Evolutionary conservation across 30 jellyfish, hydroid and myxozoan genomes (phyloP).

Genomic region (Pelagia noctiluca): DNA sequence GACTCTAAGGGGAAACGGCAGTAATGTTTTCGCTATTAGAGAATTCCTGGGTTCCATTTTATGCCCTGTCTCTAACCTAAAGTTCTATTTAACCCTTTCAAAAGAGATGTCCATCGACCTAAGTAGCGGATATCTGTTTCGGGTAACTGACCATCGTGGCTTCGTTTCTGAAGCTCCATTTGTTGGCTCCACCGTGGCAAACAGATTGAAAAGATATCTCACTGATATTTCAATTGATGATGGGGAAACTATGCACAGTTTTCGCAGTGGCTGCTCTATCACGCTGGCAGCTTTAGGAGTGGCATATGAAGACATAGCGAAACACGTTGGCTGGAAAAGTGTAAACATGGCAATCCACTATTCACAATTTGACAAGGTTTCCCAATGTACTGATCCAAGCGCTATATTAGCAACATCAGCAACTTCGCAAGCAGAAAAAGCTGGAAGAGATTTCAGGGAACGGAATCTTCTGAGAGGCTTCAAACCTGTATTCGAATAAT

Average conservation of each 20-base stretch:
- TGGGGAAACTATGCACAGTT: constrained; percentile 7
- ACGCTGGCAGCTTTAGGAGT: not conserved
- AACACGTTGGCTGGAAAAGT: not conserved
- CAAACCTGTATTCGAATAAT: not conserved
- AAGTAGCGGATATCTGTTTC: constrained; percentile 8
- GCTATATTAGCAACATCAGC: not conserved
- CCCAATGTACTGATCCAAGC: not conserved
- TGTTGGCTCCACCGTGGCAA: constrained; percentile 1
- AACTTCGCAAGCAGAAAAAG: not conserved
- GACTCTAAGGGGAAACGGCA: constrained; percentile 32
- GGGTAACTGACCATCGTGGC: constrained; percentile 24
- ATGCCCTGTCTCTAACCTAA: not conserved
- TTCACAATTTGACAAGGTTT: constrained; percentile 4
- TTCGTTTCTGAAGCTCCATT: not conserved
- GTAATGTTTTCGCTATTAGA: constrained; percentile 26
- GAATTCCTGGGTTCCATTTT: not conserved
- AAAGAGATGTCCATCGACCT: constrained; percentile 30
- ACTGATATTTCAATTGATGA: not conserved
- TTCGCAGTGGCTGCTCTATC: constrained; percentile 8
- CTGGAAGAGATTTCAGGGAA: not conserved
- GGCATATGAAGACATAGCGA: not conserved
- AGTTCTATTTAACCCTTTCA: not conserved
- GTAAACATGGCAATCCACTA: not conserved
- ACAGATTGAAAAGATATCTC: not conserved
- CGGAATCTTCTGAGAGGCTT: not conserved